A percentile compares a stretch with the other conserved stretches of the same genome.
Conservation (phyloP, 1,140 invertebrate species). For the Lepidurus couesii region DNA sequence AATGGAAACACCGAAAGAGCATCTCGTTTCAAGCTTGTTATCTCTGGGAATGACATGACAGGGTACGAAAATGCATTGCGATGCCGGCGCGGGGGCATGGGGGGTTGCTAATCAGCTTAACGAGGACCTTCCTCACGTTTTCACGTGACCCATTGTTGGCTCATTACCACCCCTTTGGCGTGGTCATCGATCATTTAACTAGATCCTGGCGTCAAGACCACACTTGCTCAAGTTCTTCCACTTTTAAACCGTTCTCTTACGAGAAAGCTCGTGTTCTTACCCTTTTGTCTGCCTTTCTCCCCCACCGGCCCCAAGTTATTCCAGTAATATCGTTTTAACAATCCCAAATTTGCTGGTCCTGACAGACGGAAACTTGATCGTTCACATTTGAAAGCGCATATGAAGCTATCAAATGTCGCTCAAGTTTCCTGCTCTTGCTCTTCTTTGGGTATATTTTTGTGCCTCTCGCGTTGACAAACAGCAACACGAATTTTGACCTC, state of each 20-base stretch:
- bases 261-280: background rate
- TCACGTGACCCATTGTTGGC: slow-evolving; percentile 11
- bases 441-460: background rate
- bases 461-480: background rate
- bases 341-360: background rate
- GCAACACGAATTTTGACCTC: too few species aligned
- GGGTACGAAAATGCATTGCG: background rate
- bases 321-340: too few species aligned
- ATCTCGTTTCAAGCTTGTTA: background rate
- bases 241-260: background rate
- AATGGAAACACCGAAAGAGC: background rate
- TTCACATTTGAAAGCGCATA: background rate
- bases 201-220: background rate
- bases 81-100: background rate
- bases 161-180: slow-evolving; percentile 15
- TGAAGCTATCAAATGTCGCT: background rate
- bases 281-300: background rate
- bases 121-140: background rate
- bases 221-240: background rate
- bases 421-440: background rate
- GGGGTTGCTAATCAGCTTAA: slow-evolving; percentile 15
- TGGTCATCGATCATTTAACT: slow-evolving; percentile 9
- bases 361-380: background rate
- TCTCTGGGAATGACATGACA: background rate
- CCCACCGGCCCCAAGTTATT: too few species aligned